Conservation (phyloP, 1,140 invertebrate genomes). For the Daktulosphaira vitifoliae region DNA sequence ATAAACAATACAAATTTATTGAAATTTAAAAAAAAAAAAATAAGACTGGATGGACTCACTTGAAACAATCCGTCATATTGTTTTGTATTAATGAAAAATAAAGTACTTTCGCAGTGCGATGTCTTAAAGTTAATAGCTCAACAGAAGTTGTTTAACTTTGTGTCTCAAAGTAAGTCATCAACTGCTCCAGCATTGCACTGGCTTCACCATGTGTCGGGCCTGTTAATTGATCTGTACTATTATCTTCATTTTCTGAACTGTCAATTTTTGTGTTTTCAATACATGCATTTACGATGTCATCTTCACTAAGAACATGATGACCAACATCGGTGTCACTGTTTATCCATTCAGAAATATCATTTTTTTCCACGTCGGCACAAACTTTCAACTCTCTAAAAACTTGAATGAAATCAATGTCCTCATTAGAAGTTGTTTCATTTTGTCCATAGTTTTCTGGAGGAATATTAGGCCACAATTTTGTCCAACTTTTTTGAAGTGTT, state of each 20-base stretch:
- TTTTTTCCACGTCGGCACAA: slow-evolving; percentile 2
- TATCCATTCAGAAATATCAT: slow-evolving; percentile 6
- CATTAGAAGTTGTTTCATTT: slow-evolving; percentile 4
- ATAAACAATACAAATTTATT: no score
- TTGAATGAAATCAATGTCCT: slow-evolving; percentile 6
- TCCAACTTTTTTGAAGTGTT: slow-evolving; percentile 16
- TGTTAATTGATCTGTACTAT: background rate
- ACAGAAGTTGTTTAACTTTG: background rate
- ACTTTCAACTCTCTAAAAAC: slow-evolving; percentile 3
- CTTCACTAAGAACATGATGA: slow-evolving; percentile 1
- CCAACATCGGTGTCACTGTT: background rate
- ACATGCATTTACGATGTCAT: no score
- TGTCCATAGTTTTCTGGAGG: background rate
- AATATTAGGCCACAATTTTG: slow-evolving; percentile 8
- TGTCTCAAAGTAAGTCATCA: no score
- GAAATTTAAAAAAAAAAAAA: no score
- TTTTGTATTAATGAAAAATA: slow-evolving; percentile 4
- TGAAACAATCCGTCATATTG: no score
- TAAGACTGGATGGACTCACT: no score
- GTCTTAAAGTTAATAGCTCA: background rate
- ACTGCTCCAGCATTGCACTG: background rate
- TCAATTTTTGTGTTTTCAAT: no score
- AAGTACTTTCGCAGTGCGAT: background rate
- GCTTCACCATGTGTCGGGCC: slow-evolving; percentile 1
- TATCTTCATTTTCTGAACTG: no score